These are phyloP conservation scores for Chionoecetes opilio DNA, from an alignment of 1,140 invertebrate genomes.

Conservation along the genomic window DNA sequence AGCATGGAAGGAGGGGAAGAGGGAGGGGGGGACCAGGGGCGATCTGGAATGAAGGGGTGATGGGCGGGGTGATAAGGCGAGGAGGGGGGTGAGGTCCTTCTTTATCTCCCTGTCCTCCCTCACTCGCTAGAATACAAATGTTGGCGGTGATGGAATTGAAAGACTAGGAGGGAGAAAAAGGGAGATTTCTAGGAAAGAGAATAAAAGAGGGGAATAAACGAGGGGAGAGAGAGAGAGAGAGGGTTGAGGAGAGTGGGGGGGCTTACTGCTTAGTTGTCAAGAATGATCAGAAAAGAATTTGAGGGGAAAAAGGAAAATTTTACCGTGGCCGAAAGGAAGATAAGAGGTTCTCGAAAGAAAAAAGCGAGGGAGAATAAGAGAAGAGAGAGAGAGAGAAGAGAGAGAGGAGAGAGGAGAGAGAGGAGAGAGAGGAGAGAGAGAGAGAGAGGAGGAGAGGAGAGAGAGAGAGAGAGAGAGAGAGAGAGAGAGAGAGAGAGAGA, in stretches of 20 bases:
- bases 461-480: conserved; percentile 27
- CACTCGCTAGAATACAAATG: too few relatives aligned
- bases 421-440: not conserved
- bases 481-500: conserved; percentile 27
- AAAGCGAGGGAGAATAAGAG: not conserved
- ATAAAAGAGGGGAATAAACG: not conserved
- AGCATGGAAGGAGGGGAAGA: too few relatives aligned
- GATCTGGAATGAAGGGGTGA: too few relatives aligned
- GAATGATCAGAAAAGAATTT: not conserved
- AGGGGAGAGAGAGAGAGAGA: not conserved
- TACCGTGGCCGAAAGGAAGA: not conserved
- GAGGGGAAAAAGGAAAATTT: conserved; percentile 1
- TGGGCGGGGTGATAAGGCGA: too few relatives aligned
- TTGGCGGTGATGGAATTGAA: not conserved
- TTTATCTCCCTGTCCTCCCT: too few relatives aligned
- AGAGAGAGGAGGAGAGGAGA: not conserved
- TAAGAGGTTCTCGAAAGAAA: not conserved
- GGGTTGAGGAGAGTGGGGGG: not conserved
- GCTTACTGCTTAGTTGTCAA: too few relatives aligned
- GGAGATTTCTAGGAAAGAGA: not conserved
- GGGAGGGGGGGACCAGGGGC: too few relatives aligned
- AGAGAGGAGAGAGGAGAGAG: not conserved
- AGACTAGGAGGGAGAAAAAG: not conserved
- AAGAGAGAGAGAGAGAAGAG: not conserved
- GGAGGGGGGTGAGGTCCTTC: too few relatives aligned